phyloP scores from a whole-genome alignment of 2,113 vertebrate genomes.

The Microcebus murinus region DNA sequence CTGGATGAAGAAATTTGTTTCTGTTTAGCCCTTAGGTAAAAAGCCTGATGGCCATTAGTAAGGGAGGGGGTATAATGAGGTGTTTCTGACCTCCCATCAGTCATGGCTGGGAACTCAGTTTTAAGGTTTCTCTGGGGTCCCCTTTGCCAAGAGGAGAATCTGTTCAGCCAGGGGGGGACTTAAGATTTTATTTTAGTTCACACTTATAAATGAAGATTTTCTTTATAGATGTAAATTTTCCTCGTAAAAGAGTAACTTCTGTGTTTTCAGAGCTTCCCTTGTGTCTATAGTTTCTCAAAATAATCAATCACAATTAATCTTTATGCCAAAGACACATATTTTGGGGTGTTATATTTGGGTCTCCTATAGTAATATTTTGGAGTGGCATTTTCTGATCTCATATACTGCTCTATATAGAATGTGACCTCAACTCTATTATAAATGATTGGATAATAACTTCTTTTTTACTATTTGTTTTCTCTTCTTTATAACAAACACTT shows the following conservation, averaged over 20 bases:
- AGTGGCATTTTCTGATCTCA: background rate
- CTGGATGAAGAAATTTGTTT: too few species aligned
- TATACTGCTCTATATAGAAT: background rate
- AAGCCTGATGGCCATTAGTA: too few species aligned
- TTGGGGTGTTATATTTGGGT: background rate
- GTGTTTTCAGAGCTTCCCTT: background rate
- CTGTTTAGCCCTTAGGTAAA: too few species aligned
- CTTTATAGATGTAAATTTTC: background rate
- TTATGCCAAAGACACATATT: background rate
- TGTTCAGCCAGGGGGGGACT: too few species aligned
- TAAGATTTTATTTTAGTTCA: background rate
- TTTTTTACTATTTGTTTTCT: background rate
- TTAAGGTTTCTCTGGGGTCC: too few species aligned
- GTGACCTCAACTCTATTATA: background rate
- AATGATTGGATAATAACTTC: background rate
- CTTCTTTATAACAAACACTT: background rate
- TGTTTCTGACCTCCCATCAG: too few species aligned
- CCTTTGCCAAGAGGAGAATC: too few species aligned
- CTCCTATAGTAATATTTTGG: background rate
- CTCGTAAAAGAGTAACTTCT: background rate
- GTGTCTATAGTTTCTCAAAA: background rate
- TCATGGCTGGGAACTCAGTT: too few species aligned
- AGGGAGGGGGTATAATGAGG: too few species aligned
- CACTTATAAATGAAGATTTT: background rate
- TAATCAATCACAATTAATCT: background rate